Conservation (phyloP, 2,888 invertebrate species). For the Sinotaia quadrata region DNA sequence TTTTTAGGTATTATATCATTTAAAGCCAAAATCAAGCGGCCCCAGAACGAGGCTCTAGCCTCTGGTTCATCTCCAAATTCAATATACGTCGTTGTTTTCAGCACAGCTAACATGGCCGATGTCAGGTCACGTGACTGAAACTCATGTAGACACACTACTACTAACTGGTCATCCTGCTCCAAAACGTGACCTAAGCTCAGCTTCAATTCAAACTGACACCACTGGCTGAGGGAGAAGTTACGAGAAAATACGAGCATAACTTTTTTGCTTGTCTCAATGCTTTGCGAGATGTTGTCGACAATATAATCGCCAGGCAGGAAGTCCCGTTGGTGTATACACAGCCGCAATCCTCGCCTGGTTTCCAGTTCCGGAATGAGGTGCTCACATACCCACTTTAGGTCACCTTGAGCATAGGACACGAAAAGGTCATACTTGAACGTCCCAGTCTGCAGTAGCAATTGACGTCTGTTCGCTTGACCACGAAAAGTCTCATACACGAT, state of each 20-base stretch:
- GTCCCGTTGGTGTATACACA: slow-evolving; percentile 82
- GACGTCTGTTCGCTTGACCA: neutral
- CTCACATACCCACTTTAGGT: slow-evolving; percentile 79
- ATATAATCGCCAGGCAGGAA: slow-evolving; percentile 81
- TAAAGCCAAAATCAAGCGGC: neutral
- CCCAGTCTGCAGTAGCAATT: neutral
- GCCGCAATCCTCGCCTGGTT: slow-evolving; percentile 39
- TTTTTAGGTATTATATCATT: no score
- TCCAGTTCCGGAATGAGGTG: slow-evolving; percentile 79
- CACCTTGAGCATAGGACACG: slow-evolving; percentile 80
- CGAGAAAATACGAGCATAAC: slow-evolving; percentile 79
- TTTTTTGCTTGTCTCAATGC: slow-evolving; percentile 80
- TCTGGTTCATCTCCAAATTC: neutral
- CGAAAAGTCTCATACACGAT: slow-evolving; percentile 53
- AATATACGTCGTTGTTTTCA: slow-evolving; percentile 78
- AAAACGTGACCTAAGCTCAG: slow-evolving; percentile 27
- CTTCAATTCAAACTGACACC: slow-evolving; percentile 44
- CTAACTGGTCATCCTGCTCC: slow-evolving; percentile 66
- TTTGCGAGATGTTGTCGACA: slow-evolving; percentile 81
- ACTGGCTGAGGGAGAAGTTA: slow-evolving; percentile 56
- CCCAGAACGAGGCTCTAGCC: neutral
- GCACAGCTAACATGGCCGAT: slow-evolving; percentile 79
- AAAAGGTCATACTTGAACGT: slow-evolving; percentile 78
- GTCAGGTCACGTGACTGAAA: slow-evolving; percentile 77
- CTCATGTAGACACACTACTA: slow-evolving; percentile 79